Percentiles rank a stretch among this genome's conserved stretches.
phyloP scores from a whole-genome alignment of 2,797 vertebrate species.

The Poeciliopsis turneri region DNA sequence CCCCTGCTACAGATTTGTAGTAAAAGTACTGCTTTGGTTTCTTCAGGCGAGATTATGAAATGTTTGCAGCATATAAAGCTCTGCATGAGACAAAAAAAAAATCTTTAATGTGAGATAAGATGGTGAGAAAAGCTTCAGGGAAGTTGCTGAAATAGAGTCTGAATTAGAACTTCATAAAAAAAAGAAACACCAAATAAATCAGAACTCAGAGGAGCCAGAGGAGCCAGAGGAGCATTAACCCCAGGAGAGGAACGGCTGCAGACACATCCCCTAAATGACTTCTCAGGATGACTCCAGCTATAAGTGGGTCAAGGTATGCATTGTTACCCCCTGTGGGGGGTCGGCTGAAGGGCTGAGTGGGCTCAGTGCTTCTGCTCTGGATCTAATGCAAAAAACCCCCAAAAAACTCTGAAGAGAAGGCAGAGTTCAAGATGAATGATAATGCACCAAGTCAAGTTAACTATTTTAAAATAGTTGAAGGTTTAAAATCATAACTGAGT shows the following conservation, averaged over 20 bases:
- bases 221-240: background rate
- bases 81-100: background rate
- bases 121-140: slow-evolving; percentile 7
- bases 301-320: background rate
- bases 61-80: slow-evolving; percentile 14
- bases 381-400: background rate
- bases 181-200: background rate
- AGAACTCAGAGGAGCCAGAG: background rate
- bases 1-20: background rate
- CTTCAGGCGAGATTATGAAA: slow-evolving; percentile 23
- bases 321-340: background rate
- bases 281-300: background rate
- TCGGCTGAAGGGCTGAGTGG: background rate
- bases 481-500: background rate
- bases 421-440: background rate
- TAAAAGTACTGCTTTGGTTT: slow-evolving; percentile 2
- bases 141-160: background rate
- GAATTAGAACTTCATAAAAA: background rate
- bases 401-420: background rate
- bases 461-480: too few species aligned
- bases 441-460: background rate
- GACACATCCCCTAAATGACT: background rate
- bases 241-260: background rate
- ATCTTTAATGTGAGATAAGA: slow-evolving; percentile 1
- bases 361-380: background rate